Evolutionary conservation across 2,888 invertebrate species (phyloP).

Genomic region (Seladonia tumulorum): DNA sequence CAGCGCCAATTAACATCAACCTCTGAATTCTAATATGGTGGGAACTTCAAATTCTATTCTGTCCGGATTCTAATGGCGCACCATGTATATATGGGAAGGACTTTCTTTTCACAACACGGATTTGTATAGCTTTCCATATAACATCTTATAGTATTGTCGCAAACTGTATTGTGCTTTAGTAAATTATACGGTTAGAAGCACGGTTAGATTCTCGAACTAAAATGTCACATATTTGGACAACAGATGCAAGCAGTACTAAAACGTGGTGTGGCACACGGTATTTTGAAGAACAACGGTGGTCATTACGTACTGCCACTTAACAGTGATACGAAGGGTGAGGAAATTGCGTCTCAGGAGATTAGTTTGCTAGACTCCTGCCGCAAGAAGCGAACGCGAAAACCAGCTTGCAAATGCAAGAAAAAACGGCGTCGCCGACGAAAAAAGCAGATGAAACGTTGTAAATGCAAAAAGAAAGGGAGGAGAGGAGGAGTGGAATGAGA

Average conservation of each 20-base stretch:
- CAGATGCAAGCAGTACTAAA: conserved; percentile 74
- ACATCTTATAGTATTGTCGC: no score
- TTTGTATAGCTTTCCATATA: no score
- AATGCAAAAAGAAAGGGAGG: conserved; percentile 30
- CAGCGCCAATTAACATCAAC: no score
- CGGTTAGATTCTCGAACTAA: not conserved
- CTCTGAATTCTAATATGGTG: no score
- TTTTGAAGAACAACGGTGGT: conserved; percentile 67
- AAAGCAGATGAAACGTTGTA: conserved; percentile 28
- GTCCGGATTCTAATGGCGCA: no score
- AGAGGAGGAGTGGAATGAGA: not conserved
- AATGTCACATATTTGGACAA: not conserved
- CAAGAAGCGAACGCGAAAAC: conserved; percentile 24
- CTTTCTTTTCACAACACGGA: no score
- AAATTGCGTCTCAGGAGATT: conserved; percentile 73
- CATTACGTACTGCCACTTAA: conserved; percentile 71
- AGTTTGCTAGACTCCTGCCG: conserved; percentile 71
- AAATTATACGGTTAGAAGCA: not conserved
- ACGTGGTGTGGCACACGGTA: conserved; percentile 74
- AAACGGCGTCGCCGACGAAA: conserved; percentile 38
- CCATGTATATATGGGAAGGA: no score
- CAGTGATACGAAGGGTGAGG: conserved; percentile 62
- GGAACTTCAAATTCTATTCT: no score
- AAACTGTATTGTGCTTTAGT: no score
- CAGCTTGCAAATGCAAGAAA: conserved; percentile 44